Percentiles rank a stretch among this genome's conserved stretches.
phyloP scores from a whole-genome alignment of 2,113 vertebrate genomes.

The Diglossa brunneiventris region DNA sequence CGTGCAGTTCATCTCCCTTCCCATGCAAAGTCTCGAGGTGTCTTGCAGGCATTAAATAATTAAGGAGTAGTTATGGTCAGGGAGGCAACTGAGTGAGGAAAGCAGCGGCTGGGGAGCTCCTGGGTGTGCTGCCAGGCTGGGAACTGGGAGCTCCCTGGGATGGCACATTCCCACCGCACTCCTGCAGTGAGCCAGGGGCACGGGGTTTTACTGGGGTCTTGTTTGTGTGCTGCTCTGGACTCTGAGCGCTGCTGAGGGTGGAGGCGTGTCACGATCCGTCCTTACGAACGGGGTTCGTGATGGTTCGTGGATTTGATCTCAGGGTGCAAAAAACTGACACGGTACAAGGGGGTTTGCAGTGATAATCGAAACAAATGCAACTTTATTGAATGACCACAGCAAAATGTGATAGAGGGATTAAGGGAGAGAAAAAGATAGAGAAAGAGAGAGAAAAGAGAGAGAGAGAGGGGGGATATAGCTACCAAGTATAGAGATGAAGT shows the following conservation, averaged over 20 bases:
- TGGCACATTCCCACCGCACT: neutral
- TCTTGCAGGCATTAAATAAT: conserved; percentile 57
- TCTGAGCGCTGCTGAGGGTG: fast-evolving
- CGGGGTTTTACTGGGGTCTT: neutral
- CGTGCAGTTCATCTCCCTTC: conserved; percentile 27
- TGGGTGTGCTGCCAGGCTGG: neutral
- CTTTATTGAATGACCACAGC: too few relatives aligned
- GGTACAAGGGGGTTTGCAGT: too few relatives aligned
- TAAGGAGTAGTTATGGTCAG: conserved; percentile 13
- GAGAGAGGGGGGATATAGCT: too few relatives aligned
- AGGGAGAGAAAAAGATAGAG: too few relatives aligned
- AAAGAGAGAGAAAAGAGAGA: too few relatives aligned
- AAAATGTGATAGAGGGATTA: too few relatives aligned
- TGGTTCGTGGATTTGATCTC: too few relatives aligned
- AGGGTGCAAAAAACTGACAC: too few relatives aligned
- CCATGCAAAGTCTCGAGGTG: conserved; percentile 9
- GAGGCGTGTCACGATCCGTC: neutral
- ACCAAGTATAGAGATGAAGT: too few relatives aligned
- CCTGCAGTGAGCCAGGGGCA: fast-evolving
- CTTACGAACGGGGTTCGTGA: too few relatives aligned
- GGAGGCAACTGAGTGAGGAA: neutral
- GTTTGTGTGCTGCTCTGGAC: neutral
- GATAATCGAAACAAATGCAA: too few relatives aligned
- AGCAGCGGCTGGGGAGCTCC: neutral
- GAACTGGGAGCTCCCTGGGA: fast-evolving